Base-by-base conservation (phyloP, 2,888 invertebrate genomes). In the Helobdella robusta region DNA sequence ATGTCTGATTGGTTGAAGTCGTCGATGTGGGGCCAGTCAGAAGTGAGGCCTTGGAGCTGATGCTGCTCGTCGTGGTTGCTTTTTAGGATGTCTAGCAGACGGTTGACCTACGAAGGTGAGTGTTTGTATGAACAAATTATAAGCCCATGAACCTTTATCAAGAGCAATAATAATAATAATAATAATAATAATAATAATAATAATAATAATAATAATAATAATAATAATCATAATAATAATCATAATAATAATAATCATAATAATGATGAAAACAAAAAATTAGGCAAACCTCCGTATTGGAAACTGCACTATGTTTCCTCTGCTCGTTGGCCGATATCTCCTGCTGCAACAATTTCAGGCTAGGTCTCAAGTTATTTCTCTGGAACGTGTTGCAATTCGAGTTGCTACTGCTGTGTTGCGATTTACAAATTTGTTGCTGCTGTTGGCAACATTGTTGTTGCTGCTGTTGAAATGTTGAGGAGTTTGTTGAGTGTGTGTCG, bases 1-100 rank as follows among this genome's bases (percentile, higher is more conserved):
- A 62, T 62, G 15, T 44, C 50, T 44, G 62, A 62, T 62, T 62
- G 62, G 62, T 50, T 62, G 56, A 56, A 56, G 28, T 56, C 56
- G 25, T 62, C 62, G 23, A 62, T 28, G n/a, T 36, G 44, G 11
- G 32, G 46, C 62, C 62, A 62, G 50, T 62, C 62, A 62, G 62
- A 30, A 50, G 48, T 18, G 32, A 20, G n/a, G 32, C 34, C 32
- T 32, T 56, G 56, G 23, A n/a, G 25, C n/a, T n/a, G 28, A 32
- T 56, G 25, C n/a, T n/a, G 28, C 30, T 56, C 32, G 56, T 56
- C 56, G 28, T 50, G 62, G 62, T 25, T 62, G 18, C n/a, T 48
- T n/a, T 50, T 46, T 18, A 62, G 30, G 32, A 62, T 62, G 62
- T 62, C 48, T 35, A 62, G 34, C n/a, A 62, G 44, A 28, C 46